A percentile compares a stretch with the other conserved stretches of the same genome.
These are phyloP conservation scores for Arctia plantaginis DNA, from an alignment of 2,888 invertebrate species.

Conservation along the genomic window DNA sequence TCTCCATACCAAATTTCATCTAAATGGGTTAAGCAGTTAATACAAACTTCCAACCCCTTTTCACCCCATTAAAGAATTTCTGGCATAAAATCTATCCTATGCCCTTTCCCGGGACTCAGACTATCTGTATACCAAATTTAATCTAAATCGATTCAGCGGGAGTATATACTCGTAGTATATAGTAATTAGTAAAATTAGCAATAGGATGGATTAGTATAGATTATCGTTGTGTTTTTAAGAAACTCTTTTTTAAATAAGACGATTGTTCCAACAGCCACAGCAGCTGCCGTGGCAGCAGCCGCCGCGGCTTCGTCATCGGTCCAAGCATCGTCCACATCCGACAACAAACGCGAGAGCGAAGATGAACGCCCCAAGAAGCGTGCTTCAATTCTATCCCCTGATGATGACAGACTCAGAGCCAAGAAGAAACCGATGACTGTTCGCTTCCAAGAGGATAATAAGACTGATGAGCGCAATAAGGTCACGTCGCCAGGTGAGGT, in stretches of 20 bases:
- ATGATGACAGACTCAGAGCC: constrained; percentile 75
- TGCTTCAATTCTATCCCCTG: constrained; percentile 77
- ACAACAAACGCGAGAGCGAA: constrained; percentile 70
- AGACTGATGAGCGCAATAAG: constrained; percentile 76
- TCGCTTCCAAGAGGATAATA: constrained; percentile 80
- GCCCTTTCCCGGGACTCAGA: too few species aligned
- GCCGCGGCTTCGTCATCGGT: constrained; percentile 36
- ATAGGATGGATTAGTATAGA: too few species aligned
- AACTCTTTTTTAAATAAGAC: not conserved
- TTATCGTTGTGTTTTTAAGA: not conserved
- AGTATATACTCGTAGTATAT: too few species aligned
- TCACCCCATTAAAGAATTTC: too few species aligned
- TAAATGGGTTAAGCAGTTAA: too few species aligned
- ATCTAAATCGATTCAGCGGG: too few species aligned
- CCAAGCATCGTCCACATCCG: constrained; percentile 56
- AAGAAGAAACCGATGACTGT: constrained; percentile 83
- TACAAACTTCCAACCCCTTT: too few species aligned
- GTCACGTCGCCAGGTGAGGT: constrained; percentile 77
- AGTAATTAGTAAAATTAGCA: too few species aligned
- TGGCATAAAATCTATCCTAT: too few species aligned
- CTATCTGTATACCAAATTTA: too few species aligned
- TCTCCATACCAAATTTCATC: too few species aligned
- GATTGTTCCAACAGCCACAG: constrained; percentile 20
- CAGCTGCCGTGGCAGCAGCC: constrained; percentile 2
- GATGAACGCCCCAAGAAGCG: constrained; percentile 81